Base-by-base conservation (phyloP, 2,888 invertebrate genomes). In the Carabus problematicus region DNA sequence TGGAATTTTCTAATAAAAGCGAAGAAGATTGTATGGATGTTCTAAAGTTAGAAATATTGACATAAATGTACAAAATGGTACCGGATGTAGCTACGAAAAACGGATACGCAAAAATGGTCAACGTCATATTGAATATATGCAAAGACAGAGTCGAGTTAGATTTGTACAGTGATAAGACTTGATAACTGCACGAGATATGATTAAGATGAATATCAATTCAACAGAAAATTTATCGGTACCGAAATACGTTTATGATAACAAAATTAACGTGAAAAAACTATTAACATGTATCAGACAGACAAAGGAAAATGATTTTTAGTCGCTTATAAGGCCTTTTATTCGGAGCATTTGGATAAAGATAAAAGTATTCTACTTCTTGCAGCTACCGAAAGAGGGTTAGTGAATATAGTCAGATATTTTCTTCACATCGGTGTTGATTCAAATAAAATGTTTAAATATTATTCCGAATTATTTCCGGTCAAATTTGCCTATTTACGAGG, bases 381-480 rank as follows among this genome's bases (percentile, higher is more conserved):
- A 40, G 39, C 62, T 49, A 40, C 49, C 11, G 62, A 62, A 52
- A 62, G 43, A 62, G 62, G 52, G 8, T 16, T 62, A 52, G 43
- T 62, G 11, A 62, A 62, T 49, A 29, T 62, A 16, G 62, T 62
- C 1, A 9, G 52, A 29, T 62, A 62, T 16, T 62, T 62, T 52
- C 16, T 62, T 4, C 49, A 52, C 6, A 16, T 40, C 18, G 39
- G 29, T 4, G 62, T 62, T 7, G 40, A 62, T 9, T 8, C 62
- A 11, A 62, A 62, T 39, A 19, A 1, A 43, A 29, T 47, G 19
- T 45, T 61, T 9, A 60, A n/a, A 9, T 11, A 47, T 29, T 43
- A 9, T 18, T 61, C 39, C 12, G 40, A 40, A 8, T 45, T 45
- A 40, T 52, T 39, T 40, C 62, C 62, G 2, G 47, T 62, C 12